Evolutionary conservation across 37 sponge, comb jelly and placozoan species (phyloP).

Genomic region (Oscarella lobularis): DNA sequence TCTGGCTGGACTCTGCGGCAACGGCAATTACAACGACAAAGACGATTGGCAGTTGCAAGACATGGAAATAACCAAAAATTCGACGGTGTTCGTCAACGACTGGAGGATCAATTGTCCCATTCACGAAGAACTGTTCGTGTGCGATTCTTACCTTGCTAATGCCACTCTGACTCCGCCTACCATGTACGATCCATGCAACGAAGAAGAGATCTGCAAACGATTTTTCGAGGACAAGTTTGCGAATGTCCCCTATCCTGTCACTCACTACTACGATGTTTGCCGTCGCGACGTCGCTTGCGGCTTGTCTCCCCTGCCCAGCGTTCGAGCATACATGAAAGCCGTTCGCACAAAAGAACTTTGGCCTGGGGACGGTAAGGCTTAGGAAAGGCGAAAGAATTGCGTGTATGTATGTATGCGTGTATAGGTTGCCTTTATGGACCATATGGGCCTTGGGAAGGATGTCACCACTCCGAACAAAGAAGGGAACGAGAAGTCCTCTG

Average conservation of each 20-base stretch:
- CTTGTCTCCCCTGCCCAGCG: background rate
- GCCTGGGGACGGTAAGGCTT: too few relatives aligned
- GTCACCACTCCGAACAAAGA: too few relatives aligned
- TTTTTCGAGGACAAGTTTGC: background rate
- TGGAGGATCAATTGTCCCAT: background rate
- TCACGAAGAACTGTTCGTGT: too few relatives aligned
- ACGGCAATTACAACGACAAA: background rate
- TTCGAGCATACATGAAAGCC: background rate
- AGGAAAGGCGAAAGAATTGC: too few relatives aligned
- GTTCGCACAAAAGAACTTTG: too few relatives aligned
- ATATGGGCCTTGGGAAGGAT: too few relatives aligned
- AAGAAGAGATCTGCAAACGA: background rate
- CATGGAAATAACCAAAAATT: background rate
- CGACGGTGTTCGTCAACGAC: background rate
- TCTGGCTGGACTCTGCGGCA: background rate
- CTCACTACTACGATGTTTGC: background rate
- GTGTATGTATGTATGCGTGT: too few relatives aligned
- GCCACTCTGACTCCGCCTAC: background rate
- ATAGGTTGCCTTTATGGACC: too few relatives aligned
- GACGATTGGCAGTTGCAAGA: background rate
- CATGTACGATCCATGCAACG: background rate
- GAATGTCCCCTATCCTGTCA: background rate
- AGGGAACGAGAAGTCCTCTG: too few relatives aligned
- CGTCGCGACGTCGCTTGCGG: background rate
- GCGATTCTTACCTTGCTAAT: too few relatives aligned